These are phyloP conservation scores for Gobius niger DNA, from an alignment of 2,113 vertebrate species.

Conservation along the genomic window DNA sequence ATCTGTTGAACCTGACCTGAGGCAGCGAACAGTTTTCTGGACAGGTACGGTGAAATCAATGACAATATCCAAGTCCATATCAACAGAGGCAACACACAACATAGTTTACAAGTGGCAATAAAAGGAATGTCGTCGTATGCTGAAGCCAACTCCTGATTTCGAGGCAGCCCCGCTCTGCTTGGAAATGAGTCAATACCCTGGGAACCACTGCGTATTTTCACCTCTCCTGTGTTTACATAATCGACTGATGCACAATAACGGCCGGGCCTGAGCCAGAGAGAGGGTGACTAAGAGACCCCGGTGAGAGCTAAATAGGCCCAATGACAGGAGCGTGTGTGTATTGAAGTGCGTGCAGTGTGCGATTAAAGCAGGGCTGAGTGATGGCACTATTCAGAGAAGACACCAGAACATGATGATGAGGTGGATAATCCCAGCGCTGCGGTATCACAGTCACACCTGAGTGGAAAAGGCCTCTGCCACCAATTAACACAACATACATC, in stretches of 20 bases:
- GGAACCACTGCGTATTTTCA: neutral
- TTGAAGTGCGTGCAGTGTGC: neutral
- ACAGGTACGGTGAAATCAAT: too few species aligned
- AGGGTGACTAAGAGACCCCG: neutral
- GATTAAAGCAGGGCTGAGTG: constrained; percentile 44
- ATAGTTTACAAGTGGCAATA: too few species aligned
- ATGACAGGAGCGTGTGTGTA: constrained; percentile 32
- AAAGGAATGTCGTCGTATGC: too few species aligned
- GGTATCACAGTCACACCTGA: constrained; percentile 27
- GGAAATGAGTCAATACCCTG: neutral
- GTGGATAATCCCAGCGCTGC: constrained; percentile 11
- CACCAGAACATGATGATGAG: constrained; percentile 21
- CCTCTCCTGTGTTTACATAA: constrained; percentile 4
- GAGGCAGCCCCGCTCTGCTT: neutral
- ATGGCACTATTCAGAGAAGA: constrained; percentile 30
- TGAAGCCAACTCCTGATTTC: neutral
- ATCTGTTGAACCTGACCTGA: too few species aligned
- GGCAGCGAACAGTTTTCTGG: too few species aligned
- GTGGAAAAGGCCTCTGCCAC: neutral
- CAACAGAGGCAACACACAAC: too few species aligned
- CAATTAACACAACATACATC: neutral
- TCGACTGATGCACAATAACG: constrained; percentile 11
- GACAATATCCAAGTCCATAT: too few species aligned
- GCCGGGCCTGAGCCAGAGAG: neutral
- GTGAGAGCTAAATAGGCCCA: constrained; percentile 17